Evolutionary conservation across 2,888 invertebrate species (phyloP), one percentile per base, ranked within the genome.

Genomic region (Phortica okadai): DNA sequence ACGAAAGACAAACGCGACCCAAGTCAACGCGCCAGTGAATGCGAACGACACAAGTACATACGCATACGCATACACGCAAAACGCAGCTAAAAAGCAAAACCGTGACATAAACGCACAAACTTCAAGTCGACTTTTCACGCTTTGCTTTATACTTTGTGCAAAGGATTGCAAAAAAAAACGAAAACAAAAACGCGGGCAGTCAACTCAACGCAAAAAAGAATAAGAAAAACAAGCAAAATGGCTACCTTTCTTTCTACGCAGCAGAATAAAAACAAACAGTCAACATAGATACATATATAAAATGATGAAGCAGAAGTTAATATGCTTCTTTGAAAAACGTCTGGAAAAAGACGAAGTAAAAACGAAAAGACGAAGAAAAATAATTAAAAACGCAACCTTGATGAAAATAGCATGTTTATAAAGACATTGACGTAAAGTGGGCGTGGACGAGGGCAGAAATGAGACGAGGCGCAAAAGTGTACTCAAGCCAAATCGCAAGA

Each of bases 301-400:
- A 87, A 85, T 85, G 83, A 87, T 87, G 85, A 84, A 82, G 78
- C 81, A 70, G 85, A 83, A 79, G 83, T 85, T 84, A 86, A 86
- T 86, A 86, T 83, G 85, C 80, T 78, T 79, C 77, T 83, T 78
- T 78, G 78, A 74, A 75, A 64, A 62, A 78, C n/a, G 16, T 45
- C 72, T 50, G 62, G 58, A 81, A 64, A 79, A 80, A 82, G 74
- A 78, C 79, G 76, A 78, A 78, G 75, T 42, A 14, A 74, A 82
- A 80, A 80, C 81, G 81, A 74, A 80, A 78, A 83, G 84, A 86
- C 85, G 83, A 87, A 64, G 67, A 67, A 67, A 90, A 89, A 90
- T 90, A 90, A 90, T 90, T 90, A 90, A 89, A 89, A 90, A 88
- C 84, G 85, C 88, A 90, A 90, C 90, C 90, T 90, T 89, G 89